Conservation (phyloP, 2,888 invertebrate species). For the Mayetiola destructor region DNA sequence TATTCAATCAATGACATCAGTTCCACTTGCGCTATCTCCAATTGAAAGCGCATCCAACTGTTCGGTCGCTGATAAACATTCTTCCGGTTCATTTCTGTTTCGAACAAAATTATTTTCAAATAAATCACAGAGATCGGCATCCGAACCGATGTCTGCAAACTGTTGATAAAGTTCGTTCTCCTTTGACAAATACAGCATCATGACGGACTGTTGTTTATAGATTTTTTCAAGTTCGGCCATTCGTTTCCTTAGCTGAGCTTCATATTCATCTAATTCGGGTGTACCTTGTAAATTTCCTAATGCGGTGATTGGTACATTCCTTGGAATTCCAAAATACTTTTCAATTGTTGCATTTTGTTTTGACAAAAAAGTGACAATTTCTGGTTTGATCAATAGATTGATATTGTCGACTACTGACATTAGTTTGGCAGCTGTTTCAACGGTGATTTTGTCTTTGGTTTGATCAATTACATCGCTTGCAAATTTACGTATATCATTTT, state of each 20-base stretch:
- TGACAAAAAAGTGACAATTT: not conserved
- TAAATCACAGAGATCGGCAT: not conserved
- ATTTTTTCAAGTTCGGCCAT: not conserved
- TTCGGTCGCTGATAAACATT: no score
- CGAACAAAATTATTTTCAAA: conserved; percentile 2
- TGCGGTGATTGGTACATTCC: not conserved
- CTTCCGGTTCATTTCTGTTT: no score
- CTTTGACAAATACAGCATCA: not conserved
- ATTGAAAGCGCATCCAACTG: no score
- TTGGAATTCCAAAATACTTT: not conserved
- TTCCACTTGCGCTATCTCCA: no score
- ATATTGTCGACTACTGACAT: not conserved
- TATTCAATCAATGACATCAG: no score
- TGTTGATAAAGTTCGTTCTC: not conserved
- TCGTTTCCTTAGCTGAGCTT: not conserved
- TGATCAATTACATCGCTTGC: not conserved
- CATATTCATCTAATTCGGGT: not conserved
- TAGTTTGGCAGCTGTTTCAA: not conserved
- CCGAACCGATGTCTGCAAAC: not conserved
- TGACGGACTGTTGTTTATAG: not conserved
- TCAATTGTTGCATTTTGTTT: not conserved
- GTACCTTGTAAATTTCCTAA: not conserved
- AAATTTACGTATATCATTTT: not conserved
- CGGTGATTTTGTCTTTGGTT: not conserved
- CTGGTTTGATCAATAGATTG: not conserved